Conservation (phyloP, 2,888 invertebrate genomes). For the Germaria angustata region DNA sequence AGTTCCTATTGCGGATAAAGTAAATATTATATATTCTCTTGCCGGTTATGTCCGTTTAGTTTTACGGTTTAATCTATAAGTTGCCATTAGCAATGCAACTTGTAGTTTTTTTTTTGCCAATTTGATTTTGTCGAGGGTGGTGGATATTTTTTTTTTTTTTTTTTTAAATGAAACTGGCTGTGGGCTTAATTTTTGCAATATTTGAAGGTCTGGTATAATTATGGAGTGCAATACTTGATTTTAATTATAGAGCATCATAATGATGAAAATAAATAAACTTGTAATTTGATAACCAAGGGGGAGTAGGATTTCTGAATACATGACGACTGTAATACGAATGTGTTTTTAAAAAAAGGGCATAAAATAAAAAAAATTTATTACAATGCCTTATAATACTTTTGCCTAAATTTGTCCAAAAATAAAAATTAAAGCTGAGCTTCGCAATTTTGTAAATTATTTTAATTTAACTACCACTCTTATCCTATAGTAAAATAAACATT, state of each 20-base stretch:
- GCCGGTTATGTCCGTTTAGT: conserved; percentile 35
- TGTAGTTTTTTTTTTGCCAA: neutral
- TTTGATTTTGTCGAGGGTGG: conserved; percentile 4
- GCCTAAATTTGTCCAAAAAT: no score
- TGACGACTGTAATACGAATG: no score
- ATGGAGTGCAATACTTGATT: conserved; percentile 4
- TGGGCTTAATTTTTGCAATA: conserved; percentile 33
- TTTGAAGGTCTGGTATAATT: conserved; percentile 14
- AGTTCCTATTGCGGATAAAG: neutral
- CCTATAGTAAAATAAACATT: no score
- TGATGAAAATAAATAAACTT: neutral
- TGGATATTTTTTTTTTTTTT: neutral
- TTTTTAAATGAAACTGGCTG: conserved; percentile 28
- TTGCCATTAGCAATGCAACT: conserved; percentile 62
- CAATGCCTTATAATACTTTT: no score
- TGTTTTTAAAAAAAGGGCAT: no score
- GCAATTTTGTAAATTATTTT: no score
- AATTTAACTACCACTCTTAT: no score
- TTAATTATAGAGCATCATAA: conserved; percentile 38
- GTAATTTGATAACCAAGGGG: neutral
- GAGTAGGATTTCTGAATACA: no score
- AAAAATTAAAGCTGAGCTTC: no score
- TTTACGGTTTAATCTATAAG: conserved; percentile 59
- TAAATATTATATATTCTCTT: neutral
- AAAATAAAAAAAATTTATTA: no score